Conservation (phyloP, 2,797 vertebrate genomes). For the Harpagifer antarcticus region DNA sequence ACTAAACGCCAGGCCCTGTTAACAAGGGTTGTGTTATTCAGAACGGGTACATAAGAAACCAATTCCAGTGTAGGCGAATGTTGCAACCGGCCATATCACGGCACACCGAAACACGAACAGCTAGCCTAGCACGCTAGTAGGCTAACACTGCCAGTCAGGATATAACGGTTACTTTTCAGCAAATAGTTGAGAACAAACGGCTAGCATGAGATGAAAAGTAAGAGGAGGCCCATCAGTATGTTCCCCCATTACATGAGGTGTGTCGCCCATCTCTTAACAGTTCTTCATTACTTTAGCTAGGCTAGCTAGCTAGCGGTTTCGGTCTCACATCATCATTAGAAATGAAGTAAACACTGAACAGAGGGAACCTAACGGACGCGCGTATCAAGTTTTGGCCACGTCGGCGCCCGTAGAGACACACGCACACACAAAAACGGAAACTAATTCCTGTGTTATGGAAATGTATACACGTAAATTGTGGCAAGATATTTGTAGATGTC, state of each 20-base stretch:
- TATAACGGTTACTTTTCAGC: constrained; percentile 9
- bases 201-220: neutral
- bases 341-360: constrained; percentile 56
- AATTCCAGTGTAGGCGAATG: neutral
- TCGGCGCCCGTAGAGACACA: constrained; percentile 65
- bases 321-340: constrained; percentile 59
- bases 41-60: neutral
- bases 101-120: constrained; percentile 17
- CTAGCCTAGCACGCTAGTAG: constrained; percentile 58
- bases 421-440: too few species aligned
- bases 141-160: constrained; percentile 26
- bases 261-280: constrained; percentile 51
- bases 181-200: constrained; percentile 6
- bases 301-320: constrained; percentile 64
- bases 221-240: constrained; percentile 8
- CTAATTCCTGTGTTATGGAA: too few species aligned
- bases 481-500: too few species aligned
- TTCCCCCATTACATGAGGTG: constrained; percentile 7
- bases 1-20: fast-evolving
- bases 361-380: neutral
- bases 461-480: too few species aligned
- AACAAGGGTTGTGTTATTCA: neutral
- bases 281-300: constrained; percentile 55
- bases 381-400: constrained; percentile 12
- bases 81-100: constrained; percentile 50